Conservation (phyloP, 2,888 invertebrate species). For the Andrena flavipes region DNA sequence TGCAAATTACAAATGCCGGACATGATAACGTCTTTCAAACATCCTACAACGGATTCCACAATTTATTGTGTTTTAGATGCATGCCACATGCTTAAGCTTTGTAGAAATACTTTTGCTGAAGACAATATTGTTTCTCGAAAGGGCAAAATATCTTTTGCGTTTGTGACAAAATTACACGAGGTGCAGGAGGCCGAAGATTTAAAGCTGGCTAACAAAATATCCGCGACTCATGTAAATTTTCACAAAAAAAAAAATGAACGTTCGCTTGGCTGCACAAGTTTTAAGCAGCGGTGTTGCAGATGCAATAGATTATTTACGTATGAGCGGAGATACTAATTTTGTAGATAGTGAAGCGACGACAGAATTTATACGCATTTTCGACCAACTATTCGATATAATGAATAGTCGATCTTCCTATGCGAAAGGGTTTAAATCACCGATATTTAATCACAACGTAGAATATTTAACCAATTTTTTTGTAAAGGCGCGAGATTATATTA, state of each 20-base stretch:
- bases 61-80: not conserved
- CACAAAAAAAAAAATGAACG: conserved; percentile 18
- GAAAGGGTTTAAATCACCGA: conserved; percentile 58
- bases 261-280: conserved; percentile 40
- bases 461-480: not conserved
- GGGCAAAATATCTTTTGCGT: not conserved
- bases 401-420: conserved; percentile 59
- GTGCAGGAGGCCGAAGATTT: conserved; percentile 22
- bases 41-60: not conserved
- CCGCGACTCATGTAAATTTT: conserved; percentile 10
- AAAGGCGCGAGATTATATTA: not conserved
- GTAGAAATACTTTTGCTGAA: not conserved
- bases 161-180: conserved; percentile 18
- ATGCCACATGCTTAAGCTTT: conserved; percentile 4
- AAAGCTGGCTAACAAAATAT: conserved; percentile 18
- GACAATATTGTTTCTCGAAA: not conserved
- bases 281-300: not conserved
- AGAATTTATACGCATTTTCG: conserved; percentile 58
- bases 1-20: not conserved
- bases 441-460: not conserved
- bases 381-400: conserved; percentile 55
- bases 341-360: conserved; percentile 20
- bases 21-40: not conserved
- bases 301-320: not conserved
- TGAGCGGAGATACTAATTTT: not conserved